Base-by-base conservation (phyloP, 2,888 invertebrate genomes). In the Eupithecia exiguata region DNA sequence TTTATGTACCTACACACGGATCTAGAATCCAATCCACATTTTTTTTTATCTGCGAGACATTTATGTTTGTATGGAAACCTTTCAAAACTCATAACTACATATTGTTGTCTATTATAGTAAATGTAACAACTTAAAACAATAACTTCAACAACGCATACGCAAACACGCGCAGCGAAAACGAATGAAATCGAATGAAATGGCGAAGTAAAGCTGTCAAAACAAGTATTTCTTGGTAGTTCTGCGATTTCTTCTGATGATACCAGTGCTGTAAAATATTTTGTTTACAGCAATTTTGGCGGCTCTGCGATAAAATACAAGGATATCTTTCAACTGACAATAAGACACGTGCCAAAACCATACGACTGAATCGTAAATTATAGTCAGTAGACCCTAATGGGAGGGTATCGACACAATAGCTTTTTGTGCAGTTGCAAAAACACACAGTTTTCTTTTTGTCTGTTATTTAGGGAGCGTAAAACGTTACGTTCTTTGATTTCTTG, bases 341-440 rank as follows among this genome's bases (percentile, higher is more conserved):
- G 68, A 74, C 76, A 74, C 76, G 76, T 74, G 76, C 76, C 71
- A 35, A n/a, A 63, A 71, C 69, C 75, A 72, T 68, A 70, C 30
- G 43, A 71, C 30, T 68, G 49, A 66, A 21, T 63, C 70, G 69
- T 77, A 65, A 77, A 70, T 74, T 46, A 67, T 68, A 36, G 25
- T 40, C 16, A 46, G 63, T 65, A 12, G n/a, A 70, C 66, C 67
- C 69, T 65, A 65, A 65, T 65, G n/a, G 63, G 63, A 36, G 36
- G 35, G 35, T 30, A 62, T 35, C 35, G 62, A 62, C 63, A 66
- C 66, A 66, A 66, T 66, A 66, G 65, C 66, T 66, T 66, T 66
- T 66, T 66, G 66, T 66, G 38, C 40, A 25, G 25, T 66, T 66
- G 66, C 66, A 66, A 66, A 65, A 66, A 66, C 40, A 40, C n/a